Base-by-base conservation (phyloP, 1,140 invertebrate species). In the Drosophila pseudoobscura region DNA sequence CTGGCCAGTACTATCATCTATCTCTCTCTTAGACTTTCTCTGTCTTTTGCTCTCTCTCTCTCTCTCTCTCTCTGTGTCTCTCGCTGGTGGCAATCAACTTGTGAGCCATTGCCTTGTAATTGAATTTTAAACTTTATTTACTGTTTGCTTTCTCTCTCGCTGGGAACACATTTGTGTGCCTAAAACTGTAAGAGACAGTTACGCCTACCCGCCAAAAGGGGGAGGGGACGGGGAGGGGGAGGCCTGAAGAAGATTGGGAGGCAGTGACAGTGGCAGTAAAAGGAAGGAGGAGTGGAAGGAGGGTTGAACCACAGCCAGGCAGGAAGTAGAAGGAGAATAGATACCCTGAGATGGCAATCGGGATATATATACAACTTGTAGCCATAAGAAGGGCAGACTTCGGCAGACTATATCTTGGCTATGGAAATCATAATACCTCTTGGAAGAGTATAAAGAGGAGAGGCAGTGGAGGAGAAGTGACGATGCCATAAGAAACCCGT, bases 101-200 rank as follows among this genome's bases (percentile, higher is more conserved):
- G 65, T 84, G 68, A 80, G 64, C 74, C 60, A 75, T 72, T 88
- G 75, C 75, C 82, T 82, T 78, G 78, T 88, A 88, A 88, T 88
- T 88, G 78, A 83, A 88, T 88, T 88, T 88, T 77, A 83, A 83
- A 79, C 83, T 88, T 88, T 79, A 88, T 88, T 88, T 83, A 88
- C 83, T 74, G 84, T 83, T 76, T 77, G 75, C 61, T 39, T 35
- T 61, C 59, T 61, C 35, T 59, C 45, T n/a, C n/a, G 9, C 22
- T 35, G 26, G 31, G 8, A 8, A 2, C 3, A 8, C 31, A 35
- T 35, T 35, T 24, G 17, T 52, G 46, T 29, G 13, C 24, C 29
- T 17, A 43, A 69, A 50, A 17, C 26, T 35, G n/a, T 15, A 31
- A 2, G 43, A 55, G 62, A 56, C 45, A 56, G 63, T 56, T 20